Evolutionary conservation across 2,113 vertebrate genomes (phyloP).

Genomic region (Pseudorasbora parva): DNA sequence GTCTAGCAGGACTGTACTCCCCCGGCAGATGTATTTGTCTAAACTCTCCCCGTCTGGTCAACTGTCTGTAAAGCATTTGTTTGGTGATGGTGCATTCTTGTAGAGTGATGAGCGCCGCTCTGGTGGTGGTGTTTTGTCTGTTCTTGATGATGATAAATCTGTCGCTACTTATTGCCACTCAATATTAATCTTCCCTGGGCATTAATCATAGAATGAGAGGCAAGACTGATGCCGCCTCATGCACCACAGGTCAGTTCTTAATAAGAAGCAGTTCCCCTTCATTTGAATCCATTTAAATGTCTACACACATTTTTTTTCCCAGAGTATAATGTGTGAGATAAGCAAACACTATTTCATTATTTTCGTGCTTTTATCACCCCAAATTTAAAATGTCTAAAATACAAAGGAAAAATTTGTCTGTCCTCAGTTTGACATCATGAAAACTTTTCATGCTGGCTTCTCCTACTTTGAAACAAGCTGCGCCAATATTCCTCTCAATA

Average conservation of each 20-base stretch:
- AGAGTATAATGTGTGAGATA: background rate
- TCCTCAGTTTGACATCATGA: background rate
- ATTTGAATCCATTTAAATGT: constrained; percentile 51
- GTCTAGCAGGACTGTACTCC: background rate
- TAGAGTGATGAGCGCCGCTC: constrained; percentile 14
- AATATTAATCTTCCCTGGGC: constrained; percentile 59
- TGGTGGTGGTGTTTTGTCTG: constrained; percentile 32
- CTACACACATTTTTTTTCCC: constrained; percentile 26
- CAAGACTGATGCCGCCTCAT: constrained; percentile 43
- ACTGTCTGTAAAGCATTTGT: constrained; percentile 15
- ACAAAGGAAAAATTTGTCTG: background rate
- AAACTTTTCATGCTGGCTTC: background rate
- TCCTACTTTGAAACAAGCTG: background rate
- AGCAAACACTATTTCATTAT: background rate
- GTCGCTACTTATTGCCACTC: constrained; percentile 37
- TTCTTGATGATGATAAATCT: constrained; percentile 52
- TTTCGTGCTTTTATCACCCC: background rate
- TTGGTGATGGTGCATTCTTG: background rate
- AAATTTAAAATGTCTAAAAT: background rate
- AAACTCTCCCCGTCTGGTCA: constrained; percentile 29
- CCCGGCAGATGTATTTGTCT: background rate
- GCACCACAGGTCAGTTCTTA: constrained; percentile 65
- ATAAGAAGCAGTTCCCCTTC: constrained; percentile 69
- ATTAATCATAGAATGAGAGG: constrained; percentile 63
- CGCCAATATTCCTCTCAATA: constrained; percentile 7